Evolutionary conservation across 64 coral and sea anemone genomes (phyloP).

Genomic region (Montipora foliosa): DNA sequence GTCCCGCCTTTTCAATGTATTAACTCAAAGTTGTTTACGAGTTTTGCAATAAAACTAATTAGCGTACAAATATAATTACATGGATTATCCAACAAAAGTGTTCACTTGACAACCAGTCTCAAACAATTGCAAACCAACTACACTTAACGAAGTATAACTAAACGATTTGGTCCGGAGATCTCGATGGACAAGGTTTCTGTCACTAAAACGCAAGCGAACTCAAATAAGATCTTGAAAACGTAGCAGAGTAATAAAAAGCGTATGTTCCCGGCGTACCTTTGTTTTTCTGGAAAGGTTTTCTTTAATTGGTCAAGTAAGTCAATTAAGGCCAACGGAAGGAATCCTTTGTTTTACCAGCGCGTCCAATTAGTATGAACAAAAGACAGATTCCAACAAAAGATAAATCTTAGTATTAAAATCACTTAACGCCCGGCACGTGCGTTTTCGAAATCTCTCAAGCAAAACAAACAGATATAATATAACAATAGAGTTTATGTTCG

Average conservation of each 20-base stretch:
- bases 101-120: slow-evolving; percentile 4
- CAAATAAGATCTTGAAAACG: no score
- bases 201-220: not conserved
- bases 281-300: not conserved
- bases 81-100: slow-evolving; percentile 5
- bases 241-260: not conserved
- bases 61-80: not conserved
- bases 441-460: no score
- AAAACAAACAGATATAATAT: no score
- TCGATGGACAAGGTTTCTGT: not conserved
- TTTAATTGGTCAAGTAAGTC: not conserved
- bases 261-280: not conserved
- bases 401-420: not conserved
- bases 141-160: slow-evolving; percentile 4
- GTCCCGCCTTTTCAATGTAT: slow-evolving; percentile 8
- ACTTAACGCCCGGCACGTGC: no score
- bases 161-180: not conserved
- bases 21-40: not conserved
- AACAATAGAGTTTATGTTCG: no score
- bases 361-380: slow-evolving; percentile 4
- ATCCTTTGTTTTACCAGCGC: slow-evolving; percentile 1
- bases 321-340: no score
- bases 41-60: not conserved
- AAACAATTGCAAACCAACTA: not conserved
- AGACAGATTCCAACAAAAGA: not conserved